Evolutionary conservation across 2,113 vertebrate species (phyloP).

Genomic region (Hucho hucho): DNA sequence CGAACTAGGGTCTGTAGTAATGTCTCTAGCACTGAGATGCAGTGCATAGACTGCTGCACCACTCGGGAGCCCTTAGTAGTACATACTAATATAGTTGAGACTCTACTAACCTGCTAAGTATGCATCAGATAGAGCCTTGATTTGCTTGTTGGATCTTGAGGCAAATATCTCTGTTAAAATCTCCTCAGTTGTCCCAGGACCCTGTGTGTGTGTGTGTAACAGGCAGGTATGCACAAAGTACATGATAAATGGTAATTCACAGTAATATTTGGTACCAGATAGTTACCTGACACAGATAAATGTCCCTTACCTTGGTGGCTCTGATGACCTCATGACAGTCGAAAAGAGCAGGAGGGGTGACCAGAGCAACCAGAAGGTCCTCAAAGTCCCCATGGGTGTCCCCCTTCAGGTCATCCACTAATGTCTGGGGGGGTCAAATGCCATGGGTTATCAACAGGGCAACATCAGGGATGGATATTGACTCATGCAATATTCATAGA

Average conservation of each 20-base stretch:
- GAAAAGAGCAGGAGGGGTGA: constrained; percentile 71
- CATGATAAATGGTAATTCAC: background rate
- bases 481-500: background rate
- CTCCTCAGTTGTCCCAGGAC: constrained; percentile 78
- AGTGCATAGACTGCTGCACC: too few relatives aligned
- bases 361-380: constrained; percentile 75
- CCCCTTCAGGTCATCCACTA: constrained; percentile 80
- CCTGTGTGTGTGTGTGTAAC: constrained; percentile 60
- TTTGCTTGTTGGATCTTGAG: constrained; percentile 79
- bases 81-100: background rate
- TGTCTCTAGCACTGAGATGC: too few relatives aligned
- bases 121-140: constrained; percentile 77
- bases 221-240: constrained; percentile 1
- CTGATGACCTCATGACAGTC: constrained; percentile 79
- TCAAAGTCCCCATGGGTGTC: constrained; percentile 85
- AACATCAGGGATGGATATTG: background rate
- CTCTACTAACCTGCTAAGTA: constrained; percentile 78
- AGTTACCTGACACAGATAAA: background rate
- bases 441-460: background rate
- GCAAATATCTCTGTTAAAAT: constrained; percentile 84
- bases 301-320: constrained; percentile 79
- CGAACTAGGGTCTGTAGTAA: too few relatives aligned
- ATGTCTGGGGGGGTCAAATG: constrained; percentile 58
- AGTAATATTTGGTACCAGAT: background rate
- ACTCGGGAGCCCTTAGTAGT: too few relatives aligned